Evolutionary conservation across 2,888 invertebrate genomes (phyloP), one percentile per base, ranked within the genome.

Genomic region (Rhyacophila evoluta): DNA sequence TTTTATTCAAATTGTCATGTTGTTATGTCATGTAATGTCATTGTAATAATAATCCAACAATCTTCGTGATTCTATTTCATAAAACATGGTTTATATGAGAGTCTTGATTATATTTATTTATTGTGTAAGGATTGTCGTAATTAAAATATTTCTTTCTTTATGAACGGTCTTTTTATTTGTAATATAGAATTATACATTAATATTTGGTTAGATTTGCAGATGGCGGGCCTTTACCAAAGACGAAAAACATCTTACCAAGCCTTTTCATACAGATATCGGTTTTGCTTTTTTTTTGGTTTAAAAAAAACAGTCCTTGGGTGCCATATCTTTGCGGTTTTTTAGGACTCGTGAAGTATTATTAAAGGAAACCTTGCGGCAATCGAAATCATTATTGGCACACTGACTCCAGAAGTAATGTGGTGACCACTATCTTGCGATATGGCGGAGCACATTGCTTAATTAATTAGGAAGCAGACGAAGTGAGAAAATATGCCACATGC

Each of bases 301-400:
- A 25, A 19, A 25, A 55, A 55, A 55, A 55, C 55, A 55, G 55
- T 55, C 55, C 55, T 55, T 55, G 55, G 55, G 55, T 55, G 55
- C 55, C 10, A 55, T 55, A 55, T 55, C 55, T 55, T 25, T 55
- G 55, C 25, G 55, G 55, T 55, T 55, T 55, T 12, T 55, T 33
- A 6, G 19, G 19, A 55, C 15, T 55, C 19, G 10, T 55, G 19
- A 25, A 55, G 5, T 55, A 55, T 5, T 55, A 19, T 19, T 55
- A 19, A 10, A 55, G 55, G 55, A 55, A 55, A 10, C 55, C 10
- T 8, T 25, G 55, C 1, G 55, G 55, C 55, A 25, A 19, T 55
- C 55, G 55, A 8, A 55, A 8, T 19, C 10, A 55, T 55, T 55
- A 55, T 55, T 55, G 55, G 55, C 55, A 55, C 55, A 25, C 8